Evolutionary conservation across 2,797 vertebrate species (phyloP).

Genomic region (Mionectes olivaceus): DNA sequence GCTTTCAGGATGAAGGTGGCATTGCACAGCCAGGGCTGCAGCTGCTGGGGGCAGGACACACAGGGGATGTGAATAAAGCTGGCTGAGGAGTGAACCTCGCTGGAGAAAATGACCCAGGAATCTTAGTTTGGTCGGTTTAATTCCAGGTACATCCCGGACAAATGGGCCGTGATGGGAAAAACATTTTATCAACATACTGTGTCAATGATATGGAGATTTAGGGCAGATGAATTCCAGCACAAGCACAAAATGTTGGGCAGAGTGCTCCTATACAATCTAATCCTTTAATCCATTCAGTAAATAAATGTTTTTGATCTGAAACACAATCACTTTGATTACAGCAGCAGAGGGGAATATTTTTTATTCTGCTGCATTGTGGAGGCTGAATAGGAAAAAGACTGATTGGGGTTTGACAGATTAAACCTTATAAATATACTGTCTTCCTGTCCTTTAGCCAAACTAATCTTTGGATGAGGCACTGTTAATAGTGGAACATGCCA

Average conservation of each 20-base stretch:
- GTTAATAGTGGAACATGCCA: not conserved
- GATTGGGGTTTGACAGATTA: not conserved
- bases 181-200: not conserved
- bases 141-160: not conserved
- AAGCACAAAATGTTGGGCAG: not conserved
- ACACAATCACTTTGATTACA: constrained; percentile 17
- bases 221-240: not conserved
- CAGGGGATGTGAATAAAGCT: not conserved
- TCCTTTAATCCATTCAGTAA: constrained; percentile 47
- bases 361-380: not conserved
- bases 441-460: not conserved
- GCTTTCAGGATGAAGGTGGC: not conserved
- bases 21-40: not conserved
- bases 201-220: constrained; percentile 41
- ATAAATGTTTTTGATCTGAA: constrained; percentile 36
- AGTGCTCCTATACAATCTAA: not conserved
- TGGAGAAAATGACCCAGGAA: not conserved
- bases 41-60: not conserved
- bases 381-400: not conserved
- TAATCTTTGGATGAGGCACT: not conserved
- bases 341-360: not conserved
- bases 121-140: not conserved
- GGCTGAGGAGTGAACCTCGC: not conserved
- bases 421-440: not conserved
- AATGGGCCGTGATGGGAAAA: not conserved